phyloP scores from a whole-genome alignment of 2,888 invertebrate species.

The Diarsia mendica region DNA sequence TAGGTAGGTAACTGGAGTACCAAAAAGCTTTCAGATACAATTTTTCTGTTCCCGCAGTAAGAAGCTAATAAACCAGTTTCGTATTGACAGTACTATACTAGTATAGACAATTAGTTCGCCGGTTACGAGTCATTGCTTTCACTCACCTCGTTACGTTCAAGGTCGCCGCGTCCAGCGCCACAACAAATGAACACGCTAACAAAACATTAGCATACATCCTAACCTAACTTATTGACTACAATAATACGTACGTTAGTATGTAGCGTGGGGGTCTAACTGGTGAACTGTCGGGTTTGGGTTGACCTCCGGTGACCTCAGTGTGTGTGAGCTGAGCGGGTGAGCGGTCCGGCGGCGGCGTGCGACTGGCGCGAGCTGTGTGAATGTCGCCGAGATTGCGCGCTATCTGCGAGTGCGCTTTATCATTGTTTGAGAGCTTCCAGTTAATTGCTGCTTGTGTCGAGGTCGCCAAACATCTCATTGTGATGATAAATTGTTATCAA shows the following conservation, averaged over 20 bases:
- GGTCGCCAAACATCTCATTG: conserved; percentile 31
- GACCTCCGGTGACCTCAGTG: conserved; percentile 45
- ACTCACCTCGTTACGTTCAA: conserved; percentile 70
- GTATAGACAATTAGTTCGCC: conserved; percentile 12
- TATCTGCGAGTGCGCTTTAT: conserved; percentile 64
- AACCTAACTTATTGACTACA: conserved; percentile 24
- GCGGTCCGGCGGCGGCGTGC: conserved; percentile 8
- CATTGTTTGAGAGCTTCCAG: conserved; percentile 62
- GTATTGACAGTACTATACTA: conserved; percentile 3
- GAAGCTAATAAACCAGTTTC: not conserved
- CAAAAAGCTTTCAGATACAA: too few species aligned
- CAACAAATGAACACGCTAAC: conserved; percentile 53
- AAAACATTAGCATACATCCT: conserved; percentile 50
- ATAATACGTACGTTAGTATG: conserved; percentile 54
- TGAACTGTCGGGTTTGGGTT: conserved; percentile 18
- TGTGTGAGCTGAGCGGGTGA: conserved; percentile 4
- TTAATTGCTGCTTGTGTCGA: conserved; percentile 38
- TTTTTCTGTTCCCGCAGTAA: not conserved
- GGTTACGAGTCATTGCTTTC: conserved; percentile 30
- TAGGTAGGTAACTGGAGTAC: too few species aligned
- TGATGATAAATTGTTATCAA: conserved; percentile 13
- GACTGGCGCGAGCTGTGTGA: conserved; percentile 31
- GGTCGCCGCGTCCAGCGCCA: conserved; percentile 69
- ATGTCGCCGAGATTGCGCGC: conserved; percentile 62
- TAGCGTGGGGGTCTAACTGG: conserved; percentile 31